Percentiles rank a stretch among this genome's conserved stretches.
Conservation (phyloP, 1,140 invertebrate genomes). For the Thaumatotibia leucotreta region DNA sequence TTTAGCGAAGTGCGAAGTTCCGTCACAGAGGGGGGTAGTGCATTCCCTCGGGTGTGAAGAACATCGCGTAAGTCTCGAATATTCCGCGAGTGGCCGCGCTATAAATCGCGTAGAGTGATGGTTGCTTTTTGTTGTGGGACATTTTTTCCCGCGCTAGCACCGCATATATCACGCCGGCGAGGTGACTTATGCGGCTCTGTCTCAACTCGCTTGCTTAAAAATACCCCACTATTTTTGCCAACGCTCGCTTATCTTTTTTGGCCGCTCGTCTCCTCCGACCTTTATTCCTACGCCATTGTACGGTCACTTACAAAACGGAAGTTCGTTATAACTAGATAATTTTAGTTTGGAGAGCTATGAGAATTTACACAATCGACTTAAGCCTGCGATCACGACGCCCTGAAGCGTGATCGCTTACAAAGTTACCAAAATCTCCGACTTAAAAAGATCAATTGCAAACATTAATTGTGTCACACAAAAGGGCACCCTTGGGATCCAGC, state of each 20-base stretch:
- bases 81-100: slow-evolving; percentile 59
- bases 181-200: slow-evolving; percentile 66
- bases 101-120: slow-evolving; percentile 69
- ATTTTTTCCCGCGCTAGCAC: slow-evolving; percentile 72
- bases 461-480: slow-evolving; percentile 61
- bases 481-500: slow-evolving; percentile 54
- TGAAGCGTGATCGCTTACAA: slow-evolving; percentile 42
- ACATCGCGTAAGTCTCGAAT: slow-evolving; percentile 51
- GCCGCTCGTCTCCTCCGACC: background rate
- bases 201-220: slow-evolving; percentile 45
- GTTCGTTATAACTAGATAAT: background rate
- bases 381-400: background rate
- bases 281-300: slow-evolving; percentile 5
- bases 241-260: slow-evolving; percentile 22
- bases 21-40: slow-evolving; percentile 66
- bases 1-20: slow-evolving; percentile 72
- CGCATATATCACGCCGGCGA: slow-evolving; percentile 60
- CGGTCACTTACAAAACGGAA: background rate
- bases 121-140: slow-evolving; percentile 64
- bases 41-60: slow-evolving; percentile 15
- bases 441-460: slow-evolving; percentile 70
- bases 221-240: slow-evolving; percentile 55
- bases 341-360: background rate
- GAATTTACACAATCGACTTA: background rate
- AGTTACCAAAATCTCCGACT: slow-evolving; percentile 37